Base-by-base conservation (phyloP, 1,140 invertebrate species). In the Halotydeus destructor region DNA sequence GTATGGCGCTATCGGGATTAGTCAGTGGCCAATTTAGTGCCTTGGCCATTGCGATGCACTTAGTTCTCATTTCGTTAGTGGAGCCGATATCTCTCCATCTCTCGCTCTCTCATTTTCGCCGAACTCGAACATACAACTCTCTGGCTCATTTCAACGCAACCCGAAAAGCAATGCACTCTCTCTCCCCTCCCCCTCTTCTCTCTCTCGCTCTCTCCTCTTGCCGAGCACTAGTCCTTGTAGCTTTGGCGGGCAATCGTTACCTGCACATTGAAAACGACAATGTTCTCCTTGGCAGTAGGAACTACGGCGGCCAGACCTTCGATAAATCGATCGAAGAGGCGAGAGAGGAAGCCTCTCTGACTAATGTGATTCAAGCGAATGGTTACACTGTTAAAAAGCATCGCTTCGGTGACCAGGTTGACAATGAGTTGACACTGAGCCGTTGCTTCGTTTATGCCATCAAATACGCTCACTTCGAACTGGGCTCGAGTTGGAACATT, bases 321-420 rank as follows among this genome's bases (percentile, higher is more conserved):
- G 1, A 86, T 57, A 55, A 97, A 96, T 57, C 82, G 85, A 16
- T 75, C 72, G 3, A 88, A 67, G 3, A 94, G 59, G 0, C 83
- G 81, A 21, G 86, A 93, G 2, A 98, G 66, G 58, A 98, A 97
- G 0, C 76, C 76, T 52, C 86, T 78, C 30, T 79, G 75, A 0
- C 81, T 88, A 78, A 97, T 89, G 49, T 88, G 81, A 52, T 82
- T 78, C 1, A 98, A 58, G 23, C 86, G 69, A 0, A 98, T 76
- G 0, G 88, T 96, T 6, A 97, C 83, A 0, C 85, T 91, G 58
- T 89, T 91, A 47, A 76, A 74, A 0, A 98, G 62, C 80, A 96
- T 94, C 37, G 89, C 78, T 54, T 89, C 80, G 0, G 86, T 91
- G 18, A 97, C 84, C 2, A 93, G 60, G 2, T 82, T 67, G 0